Evolutionary conservation across 2,797 vertebrate species (phyloP).

Genomic region (Gymnodraco acuticeps): DNA sequence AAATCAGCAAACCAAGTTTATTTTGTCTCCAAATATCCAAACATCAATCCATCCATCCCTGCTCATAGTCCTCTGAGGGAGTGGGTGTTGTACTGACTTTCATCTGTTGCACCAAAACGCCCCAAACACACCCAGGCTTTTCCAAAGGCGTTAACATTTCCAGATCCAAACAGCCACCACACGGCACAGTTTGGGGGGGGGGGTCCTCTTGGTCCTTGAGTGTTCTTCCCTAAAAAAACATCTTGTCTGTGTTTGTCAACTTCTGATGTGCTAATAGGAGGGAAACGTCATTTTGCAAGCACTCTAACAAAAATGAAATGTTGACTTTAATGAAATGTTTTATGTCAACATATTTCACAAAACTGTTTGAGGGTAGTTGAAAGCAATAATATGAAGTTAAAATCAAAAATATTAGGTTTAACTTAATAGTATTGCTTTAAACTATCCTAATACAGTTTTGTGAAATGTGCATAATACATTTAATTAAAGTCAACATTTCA

Average conservation of each 20-base stretch:
- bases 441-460: too few relatives aligned
- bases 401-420: too few relatives aligned
- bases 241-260: constrained; percentile 62
- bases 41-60: constrained; percentile 45
- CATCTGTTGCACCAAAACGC: constrained; percentile 41
- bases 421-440: too few relatives aligned
- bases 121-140: constrained; percentile 20
- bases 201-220: constrained; percentile 33
- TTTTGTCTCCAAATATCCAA: constrained; percentile 47
- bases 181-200: constrained; percentile 41
- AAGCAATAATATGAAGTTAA: too few relatives aligned
- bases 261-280: constrained; percentile 67
- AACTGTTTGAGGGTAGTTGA: too few relatives aligned
- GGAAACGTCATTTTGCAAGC: constrained; percentile 48
- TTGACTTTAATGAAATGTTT: too few relatives aligned
- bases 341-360: too few relatives aligned
- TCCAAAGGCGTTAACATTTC: constrained; percentile 33
- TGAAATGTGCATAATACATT: too few relatives aligned
- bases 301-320: too few relatives aligned
- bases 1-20: constrained; percentile 64
- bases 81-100: constrained; percentile 27
- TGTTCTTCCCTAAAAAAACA: constrained; percentile 50
- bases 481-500: too few relatives aligned
- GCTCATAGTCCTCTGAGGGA: constrained; percentile 30
- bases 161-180: constrained; percentile 30